Evolutionary conservation across 1,140 invertebrate genomes (phyloP).

Genomic region (Magallana ariakensis): DNA sequence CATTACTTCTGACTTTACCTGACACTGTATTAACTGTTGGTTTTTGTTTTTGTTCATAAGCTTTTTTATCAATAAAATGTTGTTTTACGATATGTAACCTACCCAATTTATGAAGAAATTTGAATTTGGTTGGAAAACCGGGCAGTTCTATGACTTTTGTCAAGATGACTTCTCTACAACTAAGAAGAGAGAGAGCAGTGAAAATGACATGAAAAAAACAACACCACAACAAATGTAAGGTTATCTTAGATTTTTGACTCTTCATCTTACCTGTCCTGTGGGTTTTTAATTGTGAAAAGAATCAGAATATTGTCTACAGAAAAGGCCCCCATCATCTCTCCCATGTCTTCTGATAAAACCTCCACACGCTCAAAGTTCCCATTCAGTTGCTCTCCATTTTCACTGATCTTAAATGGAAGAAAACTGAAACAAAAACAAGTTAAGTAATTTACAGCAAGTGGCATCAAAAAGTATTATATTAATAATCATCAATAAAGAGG

Average conservation of each 20-base stretch:
- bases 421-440: background rate
- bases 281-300: background rate
- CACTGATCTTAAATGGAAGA: conserved; percentile 5
- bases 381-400: conserved; percentile 7
- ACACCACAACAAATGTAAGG: no score
- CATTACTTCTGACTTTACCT: no score
- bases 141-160: conserved; percentile 4
- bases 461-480: no score
- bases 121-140: background rate
- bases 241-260: no score
- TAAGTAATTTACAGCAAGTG: no score
- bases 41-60: no score
- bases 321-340: background rate
- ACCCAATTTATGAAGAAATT: conserved; percentile 20
- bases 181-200: background rate
- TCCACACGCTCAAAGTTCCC: background rate
- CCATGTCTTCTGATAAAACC: background rate
- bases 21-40: no score
- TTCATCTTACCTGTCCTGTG: background rate
- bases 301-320: background rate
- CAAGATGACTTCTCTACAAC: background rate
- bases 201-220: no score
- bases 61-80: no score
- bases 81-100: background rate
- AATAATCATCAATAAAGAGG: no score